A percentile compares a stretch with the other conserved stretches of the same genome.
These are phyloP conservation scores for Phaethornis superciliosus DNA, from an alignment of 2,113 vertebrate species.

Conservation along the genomic window DNA sequence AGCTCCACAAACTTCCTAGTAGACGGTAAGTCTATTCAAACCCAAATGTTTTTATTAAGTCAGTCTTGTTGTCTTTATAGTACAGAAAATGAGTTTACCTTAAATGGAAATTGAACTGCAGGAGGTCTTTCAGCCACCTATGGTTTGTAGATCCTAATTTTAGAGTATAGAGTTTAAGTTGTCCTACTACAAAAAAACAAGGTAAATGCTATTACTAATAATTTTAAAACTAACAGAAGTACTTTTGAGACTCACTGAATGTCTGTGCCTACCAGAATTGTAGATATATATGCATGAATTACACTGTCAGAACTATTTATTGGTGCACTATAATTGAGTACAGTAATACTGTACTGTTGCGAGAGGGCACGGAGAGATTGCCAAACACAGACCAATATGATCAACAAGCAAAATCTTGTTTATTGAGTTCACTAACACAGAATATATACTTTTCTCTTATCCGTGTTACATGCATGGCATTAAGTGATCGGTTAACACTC, in stretches of 20 bases:
- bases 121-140: rapidly evolving
- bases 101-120: not conserved
- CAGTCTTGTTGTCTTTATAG: not conserved
- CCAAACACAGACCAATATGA: too few species aligned
- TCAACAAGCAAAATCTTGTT: too few species aligned
- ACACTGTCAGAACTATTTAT: not conserved
- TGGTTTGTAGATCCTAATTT: not conserved
- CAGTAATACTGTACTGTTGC: too few species aligned
- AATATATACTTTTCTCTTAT: too few species aligned
- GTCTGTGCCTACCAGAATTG: not conserved
- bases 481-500: too few species aligned
- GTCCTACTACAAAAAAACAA: not conserved
- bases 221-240: not conserved
- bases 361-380: too few species aligned
- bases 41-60: not conserved
- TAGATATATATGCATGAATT: not conserved
- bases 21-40: conserved; percentile 81
- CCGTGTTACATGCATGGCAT: too few species aligned
- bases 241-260: not conserved
- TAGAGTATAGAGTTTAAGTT: not conserved
- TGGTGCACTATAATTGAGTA: not conserved
- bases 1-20: conserved; percentile 83
- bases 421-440: too few species aligned
- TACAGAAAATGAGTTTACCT: not conserved
- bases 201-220: not conserved